Percentiles rank a stretch among this genome's conserved stretches.
These are phyloP conservation scores for Hybos culiciformis DNA, from an alignment of 2,888 invertebrate species.

Conservation along the genomic window DNA sequence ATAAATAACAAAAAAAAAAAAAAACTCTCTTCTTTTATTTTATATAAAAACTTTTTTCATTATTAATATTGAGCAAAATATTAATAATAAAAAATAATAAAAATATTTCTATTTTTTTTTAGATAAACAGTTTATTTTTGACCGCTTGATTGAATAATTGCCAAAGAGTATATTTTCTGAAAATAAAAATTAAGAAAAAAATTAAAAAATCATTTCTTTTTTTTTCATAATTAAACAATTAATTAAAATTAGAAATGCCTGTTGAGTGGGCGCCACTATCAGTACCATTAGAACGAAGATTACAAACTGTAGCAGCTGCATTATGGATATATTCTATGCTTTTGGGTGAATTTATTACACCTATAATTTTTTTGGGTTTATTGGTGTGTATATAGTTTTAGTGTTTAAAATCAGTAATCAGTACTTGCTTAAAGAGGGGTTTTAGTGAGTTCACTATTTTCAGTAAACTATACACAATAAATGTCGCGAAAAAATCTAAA, in stretches of 20 bases:
- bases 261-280: constrained; percentile 61
- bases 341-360: constrained; percentile 40
- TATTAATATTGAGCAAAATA: no score
- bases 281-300: constrained; percentile 59
- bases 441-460: no score
- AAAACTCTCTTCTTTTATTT: no score
- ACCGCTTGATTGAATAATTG: not conserved
- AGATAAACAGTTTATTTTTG: not conserved
- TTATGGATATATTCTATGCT: constrained; percentile 56
- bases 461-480: no score
- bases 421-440: no score
- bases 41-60: no score
- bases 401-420: no score
- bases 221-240: not conserved
- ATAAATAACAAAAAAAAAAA: no score
- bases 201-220: not conserved
- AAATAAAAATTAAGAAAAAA: not conserved
- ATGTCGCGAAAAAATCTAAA: no score
- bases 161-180: not conserved
- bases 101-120: not conserved
- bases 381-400: not conserved
- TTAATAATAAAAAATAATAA: not conserved
- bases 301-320: constrained; percentile 69
- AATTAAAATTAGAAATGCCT: not conserved
- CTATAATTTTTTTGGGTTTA: not conserved